Percentiles rank a stretch among this genome's conserved stretches.
phyloP scores from a whole-genome alignment of 2,113 vertebrate species.

The Aramus guarauna region DNA sequence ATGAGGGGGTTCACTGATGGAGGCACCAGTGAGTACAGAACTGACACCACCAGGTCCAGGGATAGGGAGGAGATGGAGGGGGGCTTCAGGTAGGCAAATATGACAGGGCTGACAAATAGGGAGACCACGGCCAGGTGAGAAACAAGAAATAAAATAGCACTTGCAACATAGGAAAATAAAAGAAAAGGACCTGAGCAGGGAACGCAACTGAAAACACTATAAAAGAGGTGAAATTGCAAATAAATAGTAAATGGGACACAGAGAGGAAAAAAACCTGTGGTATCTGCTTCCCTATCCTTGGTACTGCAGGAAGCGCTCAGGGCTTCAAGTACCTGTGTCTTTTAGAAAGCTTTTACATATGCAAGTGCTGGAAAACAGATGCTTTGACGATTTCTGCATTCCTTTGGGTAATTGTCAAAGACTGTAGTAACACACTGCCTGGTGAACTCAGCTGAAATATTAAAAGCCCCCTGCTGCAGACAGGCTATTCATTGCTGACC shows the following conservation, averaged over 20 bases:
- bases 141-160: background rate
- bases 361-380: background rate
- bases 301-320: background rate
- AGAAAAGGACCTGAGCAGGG: background rate
- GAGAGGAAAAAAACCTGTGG: background rate
- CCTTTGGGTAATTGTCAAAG: background rate
- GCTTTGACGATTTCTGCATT: background rate
- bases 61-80: too few species aligned
- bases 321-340: background rate
- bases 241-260: background rate
- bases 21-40: too few species aligned
- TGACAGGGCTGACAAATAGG: too few species aligned
- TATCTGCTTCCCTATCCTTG: background rate
- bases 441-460: background rate
- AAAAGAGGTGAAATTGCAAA: background rate
- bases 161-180: background rate
- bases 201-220: background rate
- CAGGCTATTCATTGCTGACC: background rate
- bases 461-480: background rate
- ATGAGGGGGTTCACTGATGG: too few species aligned
- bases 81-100: too few species aligned
- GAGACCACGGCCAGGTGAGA: too few species aligned
- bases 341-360: background rate
- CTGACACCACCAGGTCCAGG: too few species aligned
- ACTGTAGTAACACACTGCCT: background rate